Evolutionary conservation across 2,797 vertebrate genomes (phyloP), one percentile per base, ranked within the genome.

Genomic region (Micromesistius poutassou): DNA sequence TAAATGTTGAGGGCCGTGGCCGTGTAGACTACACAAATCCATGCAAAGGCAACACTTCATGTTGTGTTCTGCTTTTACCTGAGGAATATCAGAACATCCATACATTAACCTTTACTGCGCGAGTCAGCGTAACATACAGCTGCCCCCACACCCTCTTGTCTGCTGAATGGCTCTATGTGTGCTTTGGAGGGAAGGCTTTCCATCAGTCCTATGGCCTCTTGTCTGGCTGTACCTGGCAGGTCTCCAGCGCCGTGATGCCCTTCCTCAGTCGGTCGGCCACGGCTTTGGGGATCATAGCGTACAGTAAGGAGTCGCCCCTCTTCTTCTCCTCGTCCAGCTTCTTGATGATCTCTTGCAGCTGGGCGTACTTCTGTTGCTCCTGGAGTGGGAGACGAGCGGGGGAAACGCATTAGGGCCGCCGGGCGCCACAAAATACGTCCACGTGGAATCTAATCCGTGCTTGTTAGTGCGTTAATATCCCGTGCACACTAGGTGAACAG

Each of bases 251-350:
- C 0, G 92, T 93, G 84, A 95, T 93, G 50, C 94, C 92, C 83
- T 95, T 94, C 80, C 93, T 83, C 42, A 94, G 92, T 66, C 88
- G 89, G 87, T 94, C 93, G 13, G 94, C 93, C 81, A 93, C 90
- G 28, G 93, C 93, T 89, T 94, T 94, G 9, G 91, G 91, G 81
- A 94, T 94, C 94, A 94, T 94, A 82, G 93, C 93, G 1, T 94
- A 94, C 71, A 95, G 88, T 82, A 94, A 83, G 4, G 93, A 94
- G 77, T 94, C 93, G 0, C 93, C 80, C 77, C 93, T 89, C 79
- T 93, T 94, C 85, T 94, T 94, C 89, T 94, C 93, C 68, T 94
- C 88, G 1, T 94, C 93, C 88, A 94, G 86, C 81, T 94, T 94
- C 82, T 94, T 94, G 85, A 94, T 93, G 82, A 93, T 94, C 87